Evolutionary conservation across 2,113 vertebrate genomes (phyloP).

Genomic region (Macrotus californicus): DNA sequence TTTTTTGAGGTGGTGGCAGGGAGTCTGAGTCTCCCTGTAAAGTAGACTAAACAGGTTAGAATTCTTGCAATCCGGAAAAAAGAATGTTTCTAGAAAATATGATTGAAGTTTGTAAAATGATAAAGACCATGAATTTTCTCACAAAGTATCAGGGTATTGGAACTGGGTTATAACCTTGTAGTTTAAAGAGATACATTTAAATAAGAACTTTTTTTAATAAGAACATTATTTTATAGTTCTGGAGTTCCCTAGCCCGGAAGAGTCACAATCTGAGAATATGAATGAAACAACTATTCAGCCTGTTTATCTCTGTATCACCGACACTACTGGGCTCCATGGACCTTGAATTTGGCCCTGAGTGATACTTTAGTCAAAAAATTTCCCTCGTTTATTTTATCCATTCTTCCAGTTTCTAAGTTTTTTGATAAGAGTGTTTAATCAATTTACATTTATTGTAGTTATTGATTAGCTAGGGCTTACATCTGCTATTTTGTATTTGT

Average conservation of each 20-base stretch:
- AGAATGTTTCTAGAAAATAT: neutral
- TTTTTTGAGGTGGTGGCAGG: neutral
- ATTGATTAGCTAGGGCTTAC: neutral
- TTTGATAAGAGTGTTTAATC: neutral
- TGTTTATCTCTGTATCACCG: neutral
- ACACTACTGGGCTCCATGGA: rapidly evolving
- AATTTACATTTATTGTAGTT: neutral
- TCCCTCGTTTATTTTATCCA: neutral
- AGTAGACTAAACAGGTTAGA: neutral
- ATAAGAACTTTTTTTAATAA: neutral
- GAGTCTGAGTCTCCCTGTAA: neutral
- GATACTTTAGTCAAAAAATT: neutral
- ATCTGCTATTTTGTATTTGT: neutral
- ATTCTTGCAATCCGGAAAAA: neutral
- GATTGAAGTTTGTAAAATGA: neutral
- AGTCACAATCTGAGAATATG: neutral
- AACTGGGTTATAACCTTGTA: neutral
- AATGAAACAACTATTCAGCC: neutral
- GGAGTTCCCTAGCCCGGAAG: neutral
- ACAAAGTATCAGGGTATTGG: neutral
- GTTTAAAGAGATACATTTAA: neutral
- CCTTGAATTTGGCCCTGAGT: neutral
- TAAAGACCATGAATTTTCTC: neutral
- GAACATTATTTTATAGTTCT: neutral
- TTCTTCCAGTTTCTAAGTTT: neutral